Evolutionary conservation across 2,113 vertebrate genomes (phyloP).

Genomic region (Oncorhynchus clarkii): DNA sequence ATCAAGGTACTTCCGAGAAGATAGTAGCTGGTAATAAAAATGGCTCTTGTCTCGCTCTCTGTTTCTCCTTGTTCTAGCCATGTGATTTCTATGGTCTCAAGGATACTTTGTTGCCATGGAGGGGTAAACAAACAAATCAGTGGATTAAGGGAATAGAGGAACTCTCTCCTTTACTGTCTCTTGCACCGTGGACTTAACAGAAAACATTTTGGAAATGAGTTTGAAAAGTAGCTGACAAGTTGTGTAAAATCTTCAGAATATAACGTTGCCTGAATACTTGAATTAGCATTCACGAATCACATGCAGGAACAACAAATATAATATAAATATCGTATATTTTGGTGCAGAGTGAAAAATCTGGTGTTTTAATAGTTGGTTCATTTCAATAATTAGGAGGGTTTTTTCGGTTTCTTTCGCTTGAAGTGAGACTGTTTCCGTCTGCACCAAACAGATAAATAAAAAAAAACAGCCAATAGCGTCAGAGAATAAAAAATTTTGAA

Average conservation of each 20-base stretch:
- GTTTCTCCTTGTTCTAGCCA: constrained; percentile 75
- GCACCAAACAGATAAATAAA: constrained; percentile 58
- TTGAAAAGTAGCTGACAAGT: neutral
- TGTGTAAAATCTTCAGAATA: neutral
- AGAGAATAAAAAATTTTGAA: constrained; percentile 50
- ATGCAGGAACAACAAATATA: constrained; percentile 2
- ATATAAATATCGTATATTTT: neutral
- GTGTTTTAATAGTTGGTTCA: constrained; percentile 51
- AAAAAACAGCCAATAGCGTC: constrained; percentile 59
- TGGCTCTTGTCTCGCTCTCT: constrained; percentile 72
- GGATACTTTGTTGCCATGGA: constrained; percentile 48
- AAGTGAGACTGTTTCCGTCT: constrained; percentile 37
- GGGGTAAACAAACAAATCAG: too few relatives aligned
- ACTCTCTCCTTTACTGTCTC: neutral
- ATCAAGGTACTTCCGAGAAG: constrained; percentile 90
- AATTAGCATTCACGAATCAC: constrained; percentile 3
- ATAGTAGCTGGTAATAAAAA: constrained; percentile 77
- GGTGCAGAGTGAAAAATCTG: neutral
- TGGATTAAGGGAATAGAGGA: too few relatives aligned
- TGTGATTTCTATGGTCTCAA: constrained; percentile 84
- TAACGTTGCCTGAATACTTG: neutral
- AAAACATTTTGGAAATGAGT: neutral
- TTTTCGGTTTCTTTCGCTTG: constrained; percentile 30
- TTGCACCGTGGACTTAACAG: neutral
- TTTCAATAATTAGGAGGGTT: constrained; percentile 39